Evolutionary conservation across 2,888 invertebrate genomes (phyloP), one percentile per base, ranked within the genome.

Genomic region (Caradrina kadenii): DNA sequence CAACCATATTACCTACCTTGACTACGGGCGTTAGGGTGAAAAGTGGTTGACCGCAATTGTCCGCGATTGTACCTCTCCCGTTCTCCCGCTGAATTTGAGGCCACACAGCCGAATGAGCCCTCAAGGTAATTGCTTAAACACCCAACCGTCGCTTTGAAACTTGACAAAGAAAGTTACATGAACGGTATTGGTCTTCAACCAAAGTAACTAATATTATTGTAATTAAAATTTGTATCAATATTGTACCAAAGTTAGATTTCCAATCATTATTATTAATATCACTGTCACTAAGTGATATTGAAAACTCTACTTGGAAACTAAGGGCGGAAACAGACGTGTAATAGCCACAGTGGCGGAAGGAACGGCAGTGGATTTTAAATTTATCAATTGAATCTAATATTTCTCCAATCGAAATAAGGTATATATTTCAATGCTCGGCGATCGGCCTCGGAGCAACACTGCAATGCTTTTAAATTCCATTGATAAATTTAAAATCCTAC

Each of bases 211-310:
- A 50, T 39, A 17, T 52, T 52, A 54, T 70, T 70, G 63, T 58
- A 54, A 59, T 70, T 59, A 22, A 42, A 59, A 42, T 54, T 63
- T 59, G 10, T 42, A 39, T 55, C 61, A 56, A 62, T 45, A 56
- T 50, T 55, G 2, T 48, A 50, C 10, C 22, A 49, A 64, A 56
- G 55, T 61, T 42, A 15, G 17, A 65, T 72, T 72, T 48, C 8
- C 35, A 55, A 73, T 71, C 11, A 39, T 13, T 61, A 42, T 64
- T 42, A 39, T 13, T 61, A 42, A 66, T 42, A 50, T 42, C 21
- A 48, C 11, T 21, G 11, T 53, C 39, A 48, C 10, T 26, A 26
- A 31, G 4, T n/a, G 21, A 21, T 45, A 35, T 45, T 65, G 8
- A 17, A 19, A 17, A 31, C 42, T 35, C 5, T 19, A n/a, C 0